A percentile compares a stretch with the other conserved stretches of the same genome.
Conservation (phyloP, 2,797 vertebrate species). For the Coluber constrictor region DNA sequence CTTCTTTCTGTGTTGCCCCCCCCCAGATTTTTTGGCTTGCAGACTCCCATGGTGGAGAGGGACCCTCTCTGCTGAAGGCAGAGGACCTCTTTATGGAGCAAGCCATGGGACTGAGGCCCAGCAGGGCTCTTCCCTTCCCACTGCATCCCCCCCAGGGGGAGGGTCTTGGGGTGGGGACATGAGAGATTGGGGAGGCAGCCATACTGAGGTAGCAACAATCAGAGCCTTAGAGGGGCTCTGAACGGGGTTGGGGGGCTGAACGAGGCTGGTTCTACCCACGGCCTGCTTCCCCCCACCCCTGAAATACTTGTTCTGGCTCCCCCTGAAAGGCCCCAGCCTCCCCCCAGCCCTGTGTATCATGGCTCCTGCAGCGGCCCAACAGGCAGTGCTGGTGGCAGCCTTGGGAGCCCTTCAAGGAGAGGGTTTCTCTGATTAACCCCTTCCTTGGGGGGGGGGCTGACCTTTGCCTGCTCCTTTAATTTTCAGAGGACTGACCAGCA, state of each 20-base stretch:
- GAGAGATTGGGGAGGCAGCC: background rate
- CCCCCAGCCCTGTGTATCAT: background rate
- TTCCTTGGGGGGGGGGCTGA: background rate
- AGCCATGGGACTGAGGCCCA: background rate
- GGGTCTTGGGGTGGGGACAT: background rate
- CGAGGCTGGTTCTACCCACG: background rate
- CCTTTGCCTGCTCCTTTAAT: background rate
- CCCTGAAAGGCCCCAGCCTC: background rate
- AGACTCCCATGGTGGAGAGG: background rate
- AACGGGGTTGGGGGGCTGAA: background rate
- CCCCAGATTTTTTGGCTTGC: background rate
- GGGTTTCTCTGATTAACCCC: background rate
- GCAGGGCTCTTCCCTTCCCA: background rate
- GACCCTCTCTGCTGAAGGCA: background rate
- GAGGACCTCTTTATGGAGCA: background rate
- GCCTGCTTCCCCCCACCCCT: background rate
- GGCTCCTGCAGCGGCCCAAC: rapidly evolving
- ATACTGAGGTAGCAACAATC: background rate
- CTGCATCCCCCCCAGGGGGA: background rate
- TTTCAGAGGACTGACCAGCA: background rate
- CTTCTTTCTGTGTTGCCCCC: background rate
- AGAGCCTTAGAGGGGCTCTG: background rate
- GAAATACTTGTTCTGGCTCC: background rate
- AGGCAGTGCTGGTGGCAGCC: background rate
- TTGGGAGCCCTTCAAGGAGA: background rate